Conservation (phyloP, 2,888 invertebrate species). For the Pinctada fucata region DNA sequence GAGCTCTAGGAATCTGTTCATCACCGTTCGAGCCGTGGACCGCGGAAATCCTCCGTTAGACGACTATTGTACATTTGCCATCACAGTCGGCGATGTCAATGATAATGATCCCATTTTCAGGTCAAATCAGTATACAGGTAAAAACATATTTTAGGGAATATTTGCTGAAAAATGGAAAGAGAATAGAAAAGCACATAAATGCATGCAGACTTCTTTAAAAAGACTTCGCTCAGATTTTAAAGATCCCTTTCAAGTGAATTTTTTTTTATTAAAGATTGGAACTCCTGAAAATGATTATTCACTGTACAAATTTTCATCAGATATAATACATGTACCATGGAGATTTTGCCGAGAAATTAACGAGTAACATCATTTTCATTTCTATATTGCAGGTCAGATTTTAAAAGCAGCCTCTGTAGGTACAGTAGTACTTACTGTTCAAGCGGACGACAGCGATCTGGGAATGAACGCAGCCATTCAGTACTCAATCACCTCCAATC, state of each 20-base stretch:
- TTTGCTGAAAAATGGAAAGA: no score
- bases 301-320: no score
- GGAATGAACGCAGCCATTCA: constrained; percentile 88
- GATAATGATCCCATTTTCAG: constrained; percentile 63
- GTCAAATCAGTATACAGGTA: constrained; percentile 44
- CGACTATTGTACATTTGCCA: constrained; percentile 94
- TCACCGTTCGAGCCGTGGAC: constrained; percentile 95
- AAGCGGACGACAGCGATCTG: constrained; percentile 97
- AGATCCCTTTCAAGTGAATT: no score
- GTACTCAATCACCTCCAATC: constrained; percentile 81
- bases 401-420: constrained; percentile 34
- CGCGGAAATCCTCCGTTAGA: constrained; percentile 97
- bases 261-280: no score
- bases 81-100: constrained; percentile 62
- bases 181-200: no score
- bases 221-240: no score
- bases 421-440: constrained; percentile 82
- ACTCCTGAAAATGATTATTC: no score
- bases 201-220: no score
- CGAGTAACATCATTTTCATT: neutral
- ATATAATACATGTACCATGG: no score
- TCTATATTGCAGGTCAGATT: constrained; percentile 13
- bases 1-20: constrained; percentile 48
- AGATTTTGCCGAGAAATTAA: no score
- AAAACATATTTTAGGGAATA: neutral